Base-by-base conservation (phyloP, 2,113 vertebrate genomes). In the Catharus fuscescens region DNA sequence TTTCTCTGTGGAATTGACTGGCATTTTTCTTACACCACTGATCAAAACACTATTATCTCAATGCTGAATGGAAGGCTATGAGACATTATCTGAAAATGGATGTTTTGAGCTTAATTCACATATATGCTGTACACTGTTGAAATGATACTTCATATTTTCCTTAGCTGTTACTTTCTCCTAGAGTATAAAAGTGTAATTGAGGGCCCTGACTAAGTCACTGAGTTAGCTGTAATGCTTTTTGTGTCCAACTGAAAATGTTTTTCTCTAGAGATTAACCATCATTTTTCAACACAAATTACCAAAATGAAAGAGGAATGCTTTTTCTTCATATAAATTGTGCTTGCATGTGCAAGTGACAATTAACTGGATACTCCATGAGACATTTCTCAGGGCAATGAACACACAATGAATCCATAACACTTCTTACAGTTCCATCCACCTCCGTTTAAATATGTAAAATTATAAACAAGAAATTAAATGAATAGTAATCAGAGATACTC, bases 11-110 rank as follows among this genome's bases (percentile, higher is more conserved):
- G 78, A 90, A 95, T 40, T 62, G 44, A 91, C 86, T 53, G 52
- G 42, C 47, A 92, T 86, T 85, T 85, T 77, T 93, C 67, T 92
- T 74, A 20, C 48, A 21, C 53, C 44, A 50, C 12, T 78, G 82
- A 92, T 24, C 12, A 82, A 92, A 97, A 95, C 61, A 84, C 19
- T 36, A 45, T 61, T 86, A 90, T 80, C 9, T 87, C 69, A 88
- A 84, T 93, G 42, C 17, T 80, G 59, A 84, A 92, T 92, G 32
- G 69, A 93, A 96, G 72, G 3, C 10, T 91, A 45, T 31, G 60
- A 95, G 44, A 79, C 53, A 45, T 65, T 64, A 80, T 71, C 76
- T 79, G 54, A 77, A 82, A 93, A 78, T 57, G 38, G 67, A 70
- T 64, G 42, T 80, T 88, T 69, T 53, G 74, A 82, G 61, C 56